These are phyloP conservation scores for Calameuta idolon DNA, from an alignment of 2,888 invertebrate genomes.

Conservation along the genomic window DNA sequence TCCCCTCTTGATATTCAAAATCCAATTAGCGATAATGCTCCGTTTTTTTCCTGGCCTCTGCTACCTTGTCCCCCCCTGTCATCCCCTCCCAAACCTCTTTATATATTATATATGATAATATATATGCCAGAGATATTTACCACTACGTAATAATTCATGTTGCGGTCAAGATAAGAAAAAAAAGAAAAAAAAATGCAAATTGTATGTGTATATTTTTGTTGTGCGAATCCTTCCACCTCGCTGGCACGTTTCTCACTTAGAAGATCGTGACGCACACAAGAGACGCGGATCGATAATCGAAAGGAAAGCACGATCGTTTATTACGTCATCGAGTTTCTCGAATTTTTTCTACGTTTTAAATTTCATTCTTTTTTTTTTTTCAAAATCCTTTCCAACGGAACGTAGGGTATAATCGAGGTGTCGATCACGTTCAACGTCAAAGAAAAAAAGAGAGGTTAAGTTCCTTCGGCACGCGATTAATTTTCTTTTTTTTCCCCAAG, in stretches of 20 bases:
- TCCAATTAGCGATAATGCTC: constrained; percentile 5
- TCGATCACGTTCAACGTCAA: not conserved
- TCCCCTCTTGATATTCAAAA: not conserved
- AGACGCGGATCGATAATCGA: not conserved
- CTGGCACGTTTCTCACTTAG: constrained; percentile 21
- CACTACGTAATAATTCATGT: constrained; percentile 45
- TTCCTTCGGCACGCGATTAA: not conserved
- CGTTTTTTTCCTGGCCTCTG: not conserved
- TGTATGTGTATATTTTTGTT: constrained; percentile 41
- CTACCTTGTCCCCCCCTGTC: constrained; percentile 26
- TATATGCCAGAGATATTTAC: constrained; percentile 44
- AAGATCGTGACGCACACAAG: constrained; percentile 8
- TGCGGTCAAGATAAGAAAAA: constrained; percentile 33
- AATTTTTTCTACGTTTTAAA: not conserved
- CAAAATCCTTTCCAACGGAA: not conserved
- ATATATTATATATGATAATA: constrained; percentile 41
- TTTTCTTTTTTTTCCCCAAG: not conserved
- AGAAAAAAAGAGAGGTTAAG: not conserved
- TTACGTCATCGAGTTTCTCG: not conserved
- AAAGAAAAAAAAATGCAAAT: constrained; percentile 28
- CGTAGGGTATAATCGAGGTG: not conserved
- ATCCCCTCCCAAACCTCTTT: constrained; percentile 31
- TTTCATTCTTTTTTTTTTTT: not conserved
- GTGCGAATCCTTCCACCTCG: constrained; percentile 11
- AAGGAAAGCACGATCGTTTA: not conserved